These are phyloP conservation scores for Eulemur albifrons DNA, from an alignment of 2,797 vertebrate genomes.

Conservation along the genomic window DNA sequence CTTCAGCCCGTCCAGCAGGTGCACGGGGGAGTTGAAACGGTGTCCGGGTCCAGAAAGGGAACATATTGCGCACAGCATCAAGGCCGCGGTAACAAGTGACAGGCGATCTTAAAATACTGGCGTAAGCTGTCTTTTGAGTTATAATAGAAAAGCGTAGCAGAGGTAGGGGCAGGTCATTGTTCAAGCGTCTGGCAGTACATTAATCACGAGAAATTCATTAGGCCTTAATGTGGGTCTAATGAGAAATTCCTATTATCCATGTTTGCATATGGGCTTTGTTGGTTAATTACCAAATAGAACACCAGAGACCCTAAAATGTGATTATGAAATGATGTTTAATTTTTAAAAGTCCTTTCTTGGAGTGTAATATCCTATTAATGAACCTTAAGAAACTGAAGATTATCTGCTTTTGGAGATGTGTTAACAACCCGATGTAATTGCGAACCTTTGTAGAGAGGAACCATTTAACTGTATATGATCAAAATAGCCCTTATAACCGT, in stretches of 20 bases:
- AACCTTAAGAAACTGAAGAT: constrained; percentile 44
- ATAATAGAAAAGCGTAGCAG: constrained; percentile 1
- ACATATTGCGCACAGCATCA: constrained; percentile 1
- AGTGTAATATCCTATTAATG: constrained; percentile 45
- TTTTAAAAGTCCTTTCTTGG: constrained; percentile 37
- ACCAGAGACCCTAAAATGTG: constrained; percentile 50
- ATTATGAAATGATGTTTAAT: constrained; percentile 45
- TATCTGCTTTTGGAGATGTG: background rate
- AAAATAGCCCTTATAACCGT: constrained; percentile 14
- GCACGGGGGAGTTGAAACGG: constrained; percentile 65
- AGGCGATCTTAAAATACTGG: constrained; percentile 43
- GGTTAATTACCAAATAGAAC: constrained; percentile 59
- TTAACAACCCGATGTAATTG: background rate
- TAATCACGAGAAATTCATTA: constrained; percentile 79
- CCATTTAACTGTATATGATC: background rate
- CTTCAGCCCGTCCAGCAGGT: constrained; percentile 59
- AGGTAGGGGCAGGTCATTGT: constrained; percentile 68
- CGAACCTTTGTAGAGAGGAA: constrained; percentile 26
- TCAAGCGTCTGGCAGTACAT: constrained; percentile 76
- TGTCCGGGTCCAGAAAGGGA: constrained; percentile 60
- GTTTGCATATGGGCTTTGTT: constrained; percentile 78
- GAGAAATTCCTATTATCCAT: constrained; percentile 77
- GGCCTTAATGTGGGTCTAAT: constrained; percentile 78
- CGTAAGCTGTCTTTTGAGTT: constrained; percentile 53
- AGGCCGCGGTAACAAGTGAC: constrained; percentile 54